Percentiles rank a stretch among this genome's conserved stretches.
phyloP scores from a whole-genome alignment of 2,113 vertebrate genomes.

The Perccottus glenii region DNA sequence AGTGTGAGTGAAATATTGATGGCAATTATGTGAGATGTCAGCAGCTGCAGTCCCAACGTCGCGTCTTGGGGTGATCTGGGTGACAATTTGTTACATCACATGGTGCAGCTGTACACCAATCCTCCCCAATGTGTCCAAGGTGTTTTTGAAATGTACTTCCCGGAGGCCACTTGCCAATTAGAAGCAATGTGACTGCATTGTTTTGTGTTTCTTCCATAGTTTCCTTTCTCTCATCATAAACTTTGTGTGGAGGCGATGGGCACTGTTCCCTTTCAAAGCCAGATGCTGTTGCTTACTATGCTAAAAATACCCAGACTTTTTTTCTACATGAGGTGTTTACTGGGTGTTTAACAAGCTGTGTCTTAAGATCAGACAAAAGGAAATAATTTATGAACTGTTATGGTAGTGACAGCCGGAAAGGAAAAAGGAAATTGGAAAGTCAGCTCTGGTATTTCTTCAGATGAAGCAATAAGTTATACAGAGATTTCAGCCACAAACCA shows the following conservation, averaged over 20 bases:
- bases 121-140: neutral
- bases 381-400: neutral
- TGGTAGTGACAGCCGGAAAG: neutral
- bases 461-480: neutral
- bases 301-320: conserved; percentile 4
- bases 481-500: neutral
- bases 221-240: conserved; percentile 17
- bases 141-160: neutral
- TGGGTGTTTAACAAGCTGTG: neutral
- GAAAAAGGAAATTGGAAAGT: neutral
- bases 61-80: conserved; percentile 20
- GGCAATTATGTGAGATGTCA: conserved; percentile 52
- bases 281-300: neutral
- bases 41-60: conserved; percentile 18
- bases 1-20: conserved; percentile 65
- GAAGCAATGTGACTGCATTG: neutral
- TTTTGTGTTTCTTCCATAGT: neutral
- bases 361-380: neutral
- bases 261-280: neutral
- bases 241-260: conserved; percentile 4
- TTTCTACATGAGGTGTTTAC: neutral
- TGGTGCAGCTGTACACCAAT: conserved; percentile 1
- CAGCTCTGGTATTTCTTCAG: neutral
- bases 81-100: conserved; percentile 46
- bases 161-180: conserved; percentile 13